Conservation (phyloP, 2,888 invertebrate genomes). For the Ormia ochracea region DNA sequence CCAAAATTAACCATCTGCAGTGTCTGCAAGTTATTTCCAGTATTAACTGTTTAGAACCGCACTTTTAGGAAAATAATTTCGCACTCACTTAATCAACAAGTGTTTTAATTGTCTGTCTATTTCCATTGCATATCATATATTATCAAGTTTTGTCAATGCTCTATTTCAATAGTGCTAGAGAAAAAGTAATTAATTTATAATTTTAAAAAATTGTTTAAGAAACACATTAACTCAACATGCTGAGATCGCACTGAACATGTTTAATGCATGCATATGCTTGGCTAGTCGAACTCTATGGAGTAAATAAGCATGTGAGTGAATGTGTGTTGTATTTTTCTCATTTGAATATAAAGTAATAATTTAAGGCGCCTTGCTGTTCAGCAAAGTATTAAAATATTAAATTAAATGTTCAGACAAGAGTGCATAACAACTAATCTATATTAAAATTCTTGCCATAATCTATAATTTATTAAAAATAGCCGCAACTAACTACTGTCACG, state of each 20-base stretch:
- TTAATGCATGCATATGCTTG: constrained; percentile 33
- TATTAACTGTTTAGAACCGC: constrained; percentile 9
- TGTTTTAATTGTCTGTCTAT: constrained; percentile 15
- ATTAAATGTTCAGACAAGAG: constrained; percentile 9
- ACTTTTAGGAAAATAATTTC: background rate
- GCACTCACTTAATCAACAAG: constrained; percentile 17
- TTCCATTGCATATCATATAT: constrained; percentile 40
- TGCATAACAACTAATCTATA: constrained; percentile 33
- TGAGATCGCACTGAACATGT: constrained; percentile 4
- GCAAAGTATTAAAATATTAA: constrained; percentile 4
- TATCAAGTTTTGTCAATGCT: constrained; percentile 41
- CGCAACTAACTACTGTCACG: background rate
- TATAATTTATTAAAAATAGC: constrained; percentile 20
- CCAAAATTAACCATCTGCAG: background rate
- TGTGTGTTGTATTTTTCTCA: constrained; percentile 30
- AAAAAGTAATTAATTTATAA: constrained; percentile 39
- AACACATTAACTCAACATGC: constrained; percentile 52
- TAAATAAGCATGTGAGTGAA: background rate
- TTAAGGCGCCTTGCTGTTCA: constrained; percentile 55
- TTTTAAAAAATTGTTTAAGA: too few species aligned
- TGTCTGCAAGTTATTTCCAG: background rate
- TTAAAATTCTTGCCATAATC: constrained; percentile 34
- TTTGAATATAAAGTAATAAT: constrained; percentile 44
- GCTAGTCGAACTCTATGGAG: background rate
- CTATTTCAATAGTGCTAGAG: background rate